A percentile compares a stretch with the other conserved stretches of the same genome.
These are phyloP conservation scores for Odontocolon sp. DNA, from an alignment of 2,888 invertebrate genomes.

Conservation along the genomic window DNA sequence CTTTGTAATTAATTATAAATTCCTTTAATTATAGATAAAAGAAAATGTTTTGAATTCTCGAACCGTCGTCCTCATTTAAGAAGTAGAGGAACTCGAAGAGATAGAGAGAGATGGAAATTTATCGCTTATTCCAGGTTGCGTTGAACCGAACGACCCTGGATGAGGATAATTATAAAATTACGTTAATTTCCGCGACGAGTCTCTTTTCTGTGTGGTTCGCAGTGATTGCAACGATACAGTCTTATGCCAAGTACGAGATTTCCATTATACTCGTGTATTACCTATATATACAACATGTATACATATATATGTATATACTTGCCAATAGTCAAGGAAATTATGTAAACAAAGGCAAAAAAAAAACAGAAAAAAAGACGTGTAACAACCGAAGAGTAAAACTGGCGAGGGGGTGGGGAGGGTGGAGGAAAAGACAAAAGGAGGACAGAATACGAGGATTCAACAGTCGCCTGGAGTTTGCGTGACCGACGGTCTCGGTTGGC, in stretches of 20 bases:
- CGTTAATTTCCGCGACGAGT: conserved; percentile 71
- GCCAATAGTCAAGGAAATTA: background rate
- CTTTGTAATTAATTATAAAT: no score
- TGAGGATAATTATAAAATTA: conserved; percentile 79
- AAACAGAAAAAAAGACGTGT: conserved; percentile 17
- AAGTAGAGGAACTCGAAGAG: no score
- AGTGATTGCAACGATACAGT: conserved; percentile 29
- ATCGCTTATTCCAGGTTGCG: conserved; percentile 4
- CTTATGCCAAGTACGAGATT: background rate
- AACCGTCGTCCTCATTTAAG: background rate
- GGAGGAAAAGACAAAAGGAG: conserved; percentile 3
- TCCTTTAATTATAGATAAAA: no score
- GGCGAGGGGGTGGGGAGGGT: conserved; percentile 6
- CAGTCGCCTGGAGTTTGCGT: conserved; percentile 72
- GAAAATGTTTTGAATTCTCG: no score
- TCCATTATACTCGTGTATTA: background rate
- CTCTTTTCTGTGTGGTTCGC: conserved; percentile 13
- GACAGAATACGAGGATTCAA: conserved; percentile 36
- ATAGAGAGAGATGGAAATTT: conserved; percentile 3
- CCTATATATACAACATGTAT: background rate
- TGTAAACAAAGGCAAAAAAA: background rate
- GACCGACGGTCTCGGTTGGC: conserved; percentile 75
- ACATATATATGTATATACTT: background rate
- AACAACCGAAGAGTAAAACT: conserved; percentile 35
- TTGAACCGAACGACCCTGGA: conserved; percentile 65